Percentiles rank a stretch among this genome's conserved stretches.
Evolutionary conservation across 2,888 invertebrate species (phyloP).

Genomic region (Nebria brevicollis): DNA sequence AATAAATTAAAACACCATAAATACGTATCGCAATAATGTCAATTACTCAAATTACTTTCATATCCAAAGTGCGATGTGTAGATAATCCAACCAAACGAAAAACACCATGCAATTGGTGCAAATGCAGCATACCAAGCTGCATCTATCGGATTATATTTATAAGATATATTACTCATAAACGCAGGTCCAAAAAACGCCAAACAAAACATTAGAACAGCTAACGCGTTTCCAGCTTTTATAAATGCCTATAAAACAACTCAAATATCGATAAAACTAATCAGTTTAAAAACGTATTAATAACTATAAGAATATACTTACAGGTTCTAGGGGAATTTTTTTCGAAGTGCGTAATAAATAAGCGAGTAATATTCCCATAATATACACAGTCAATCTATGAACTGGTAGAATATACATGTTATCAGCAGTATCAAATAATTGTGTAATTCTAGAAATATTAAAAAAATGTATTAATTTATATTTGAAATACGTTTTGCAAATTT

Average conservation of each 20-base stretch:
- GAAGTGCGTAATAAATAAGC: conserved; percentile 69
- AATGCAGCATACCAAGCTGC: conserved; percentile 77
- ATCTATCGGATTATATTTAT: conserved; percentile 70
- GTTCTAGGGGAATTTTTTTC: conserved; percentile 62
- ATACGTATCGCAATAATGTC: conserved; percentile 14
- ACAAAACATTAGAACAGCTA: conserved; percentile 65
- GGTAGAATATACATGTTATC: conserved; percentile 76
- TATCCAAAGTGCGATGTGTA: conserved; percentile 72
- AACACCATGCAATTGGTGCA: conserved; percentile 76
- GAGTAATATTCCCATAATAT: conserved; percentile 73
- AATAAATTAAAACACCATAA: conserved; percentile 19
- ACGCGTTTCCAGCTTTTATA: conserved; percentile 68
- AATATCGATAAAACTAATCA: too few relatives aligned
- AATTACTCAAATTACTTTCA: conserved; percentile 60
- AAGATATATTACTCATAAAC: conserved; percentile 71
- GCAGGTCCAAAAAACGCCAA: conserved; percentile 71
- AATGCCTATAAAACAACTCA: conserved; percentile 59
- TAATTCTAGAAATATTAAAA: conserved; percentile 64
- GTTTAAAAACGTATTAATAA: too few relatives aligned
- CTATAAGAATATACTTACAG: conserved; percentile 57
- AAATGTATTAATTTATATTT: conserved; percentile 15
- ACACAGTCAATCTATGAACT: conserved; percentile 73
- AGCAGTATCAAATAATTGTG: conserved; percentile 74
- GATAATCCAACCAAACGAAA: conserved; percentile 74
- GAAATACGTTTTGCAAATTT: conserved; percentile 13